A percentile compares a stretch with the other conserved stretches of the same genome.
phyloP scores from a whole-genome alignment of 1,140 invertebrate genomes.

The Tachypleus tridentatus region DNA sequence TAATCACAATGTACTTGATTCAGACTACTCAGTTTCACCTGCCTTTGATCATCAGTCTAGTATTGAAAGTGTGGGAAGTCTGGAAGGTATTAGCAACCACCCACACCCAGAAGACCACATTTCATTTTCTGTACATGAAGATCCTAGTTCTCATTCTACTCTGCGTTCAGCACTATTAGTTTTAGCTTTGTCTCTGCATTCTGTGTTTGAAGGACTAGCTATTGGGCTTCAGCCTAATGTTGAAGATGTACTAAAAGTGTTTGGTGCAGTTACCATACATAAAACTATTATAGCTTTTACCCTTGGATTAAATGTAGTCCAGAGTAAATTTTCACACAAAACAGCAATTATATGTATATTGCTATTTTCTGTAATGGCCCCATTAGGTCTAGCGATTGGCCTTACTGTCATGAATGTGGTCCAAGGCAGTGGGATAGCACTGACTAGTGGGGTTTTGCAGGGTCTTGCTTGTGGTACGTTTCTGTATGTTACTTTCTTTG shows the following conservation, averaged over 20 bases:
- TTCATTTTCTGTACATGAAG: constrained; percentile 10
- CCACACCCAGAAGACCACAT: neutral
- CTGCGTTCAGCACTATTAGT: constrained; percentile 64
- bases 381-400: constrained; percentile 21
- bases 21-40: neutral
- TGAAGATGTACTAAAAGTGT: constrained; percentile 59
- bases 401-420: constrained; percentile 12
- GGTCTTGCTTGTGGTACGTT: constrained; percentile 78
- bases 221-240: constrained; percentile 56
- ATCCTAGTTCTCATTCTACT: constrained; percentile 30
- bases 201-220: constrained; percentile 78
- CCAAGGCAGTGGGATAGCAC: constrained; percentile 27
- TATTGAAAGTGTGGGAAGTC: neutral
- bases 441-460: constrained; percentile 42
- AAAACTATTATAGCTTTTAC: constrained; percentile 68
- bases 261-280: constrained; percentile 71
- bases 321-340: constrained; percentile 1
- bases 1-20: neutral
- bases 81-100: neutral
- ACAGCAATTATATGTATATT: constrained; percentile 11
- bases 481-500: constrained; percentile 82
- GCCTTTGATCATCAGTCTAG: neutral
- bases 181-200: constrained; percentile 75
- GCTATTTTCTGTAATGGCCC: constrained; percentile 23
- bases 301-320: constrained; percentile 33